Conservation (phyloP, 2,888 invertebrate species). For the Steromphala cineraria region DNA sequence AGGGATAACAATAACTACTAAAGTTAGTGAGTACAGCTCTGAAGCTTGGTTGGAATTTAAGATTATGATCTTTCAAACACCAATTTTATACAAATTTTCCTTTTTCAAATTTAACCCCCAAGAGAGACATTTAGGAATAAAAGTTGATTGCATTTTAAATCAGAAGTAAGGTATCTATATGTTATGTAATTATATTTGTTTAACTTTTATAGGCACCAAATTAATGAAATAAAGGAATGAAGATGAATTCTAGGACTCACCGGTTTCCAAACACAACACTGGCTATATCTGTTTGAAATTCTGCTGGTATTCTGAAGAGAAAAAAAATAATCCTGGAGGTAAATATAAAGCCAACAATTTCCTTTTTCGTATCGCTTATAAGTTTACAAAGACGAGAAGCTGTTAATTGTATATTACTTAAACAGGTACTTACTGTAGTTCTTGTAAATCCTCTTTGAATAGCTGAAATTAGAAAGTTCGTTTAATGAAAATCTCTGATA, state of each 20-base stretch:
- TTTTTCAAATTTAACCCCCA: too few species aligned
- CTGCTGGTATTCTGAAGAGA: slow-evolving; percentile 62
- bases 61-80: too few species aligned
- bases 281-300: slow-evolving; percentile 62
- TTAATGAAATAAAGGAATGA: neutral
- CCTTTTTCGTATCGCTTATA: too few species aligned
- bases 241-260: slow-evolving; percentile 40
- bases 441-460: slow-evolving; percentile 68
- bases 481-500: neutral
- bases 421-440: slow-evolving; percentile 62
- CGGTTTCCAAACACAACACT: slow-evolving; percentile 66
- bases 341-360: too few species aligned
- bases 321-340: slow-evolving; percentile 5
- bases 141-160: too few species aligned
- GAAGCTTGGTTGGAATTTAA: too few species aligned
- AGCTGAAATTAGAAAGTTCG: slow-evolving; percentile 48
- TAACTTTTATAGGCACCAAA: neutral
- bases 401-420: neutral
- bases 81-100: too few species aligned
- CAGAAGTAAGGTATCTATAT: too few species aligned
- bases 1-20: too few species aligned
- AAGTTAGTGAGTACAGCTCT: too few species aligned
- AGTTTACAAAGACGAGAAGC: neutral
- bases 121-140: too few species aligned
- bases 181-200: too few species aligned